Evolutionary conservation across 2,113 vertebrate genomes (phyloP).

Genomic region (Spea multiplicata): DNA sequence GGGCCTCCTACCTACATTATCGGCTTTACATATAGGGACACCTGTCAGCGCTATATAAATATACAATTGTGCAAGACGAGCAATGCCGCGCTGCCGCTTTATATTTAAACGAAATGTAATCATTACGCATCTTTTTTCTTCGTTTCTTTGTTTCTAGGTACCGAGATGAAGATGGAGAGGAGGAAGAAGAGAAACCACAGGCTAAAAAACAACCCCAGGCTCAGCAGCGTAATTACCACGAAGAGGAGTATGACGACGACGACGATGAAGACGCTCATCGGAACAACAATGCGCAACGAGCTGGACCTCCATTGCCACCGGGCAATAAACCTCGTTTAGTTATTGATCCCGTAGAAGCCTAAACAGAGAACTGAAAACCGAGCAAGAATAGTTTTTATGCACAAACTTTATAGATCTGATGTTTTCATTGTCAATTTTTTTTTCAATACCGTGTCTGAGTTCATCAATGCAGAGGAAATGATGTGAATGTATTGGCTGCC

Average conservation of each 20-base stretch:
- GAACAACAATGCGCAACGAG: not conserved
- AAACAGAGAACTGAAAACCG: not conserved
- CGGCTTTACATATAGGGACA: too few species aligned
- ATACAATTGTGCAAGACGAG: too few species aligned
- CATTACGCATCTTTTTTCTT: not conserved
- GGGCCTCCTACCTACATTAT: too few species aligned
- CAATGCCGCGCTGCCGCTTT: too few species aligned
- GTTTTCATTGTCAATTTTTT: too few species aligned
- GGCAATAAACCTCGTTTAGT: slow-evolving; percentile 30
- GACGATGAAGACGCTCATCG: slow-evolving; percentile 20
- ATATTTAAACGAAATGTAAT: too few species aligned
- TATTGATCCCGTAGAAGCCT: slow-evolving; percentile 7
- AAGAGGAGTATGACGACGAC: slow-evolving; percentile 50
- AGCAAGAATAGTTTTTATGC: not conserved
- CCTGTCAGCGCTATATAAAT: too few species aligned
- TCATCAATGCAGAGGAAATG: too few species aligned
- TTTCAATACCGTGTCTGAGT: too few species aligned
- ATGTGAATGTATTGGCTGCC: too few species aligned
- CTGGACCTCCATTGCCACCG: slow-evolving; percentile 26
- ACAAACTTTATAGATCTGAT: too few species aligned
- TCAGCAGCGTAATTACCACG: slow-evolving; percentile 18
- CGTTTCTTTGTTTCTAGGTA: not conserved
- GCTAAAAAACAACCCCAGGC: slow-evolving; percentile 25
- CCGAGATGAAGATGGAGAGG: slow-evolving; percentile 40
- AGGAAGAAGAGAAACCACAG: slow-evolving; percentile 27